A percentile compares a stretch with the other conserved stretches of the same genome.
phyloP scores from a whole-genome alignment of 2,888 invertebrate genomes.

The Amphipoea oculea region DNA sequence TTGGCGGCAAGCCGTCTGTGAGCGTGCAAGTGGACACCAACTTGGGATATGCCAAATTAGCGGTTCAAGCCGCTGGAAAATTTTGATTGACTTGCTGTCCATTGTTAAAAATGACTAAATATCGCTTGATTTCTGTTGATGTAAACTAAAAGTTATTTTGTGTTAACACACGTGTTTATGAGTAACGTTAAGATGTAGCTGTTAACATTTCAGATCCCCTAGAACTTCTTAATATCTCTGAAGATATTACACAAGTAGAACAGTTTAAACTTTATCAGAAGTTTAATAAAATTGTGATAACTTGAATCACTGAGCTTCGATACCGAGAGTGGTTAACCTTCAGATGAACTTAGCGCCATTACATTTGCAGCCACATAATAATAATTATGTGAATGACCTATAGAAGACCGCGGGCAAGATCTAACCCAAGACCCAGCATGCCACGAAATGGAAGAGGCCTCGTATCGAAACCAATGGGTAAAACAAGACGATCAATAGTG shows the following conservation, averaged over 20 bases:
- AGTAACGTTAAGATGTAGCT: neutral
- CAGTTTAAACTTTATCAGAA: neutral
- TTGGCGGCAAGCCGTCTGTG: conserved; percentile 85
- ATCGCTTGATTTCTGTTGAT: neutral
- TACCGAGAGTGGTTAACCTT: neutral
- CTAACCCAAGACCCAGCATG: neutral
- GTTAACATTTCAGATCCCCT: neutral
- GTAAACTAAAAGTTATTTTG: neutral
- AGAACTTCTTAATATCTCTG: too few relatives aligned
- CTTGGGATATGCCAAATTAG: conserved; percentile 36
- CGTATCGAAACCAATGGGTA: neutral
- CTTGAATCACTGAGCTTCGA: neutral
- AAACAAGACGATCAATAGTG: neutral
- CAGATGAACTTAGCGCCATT: neutral
- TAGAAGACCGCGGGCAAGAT: neutral
- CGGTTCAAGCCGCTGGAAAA: conserved; percentile 25
- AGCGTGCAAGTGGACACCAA: conserved; percentile 48
- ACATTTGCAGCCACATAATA: neutral
- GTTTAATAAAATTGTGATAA: neutral
- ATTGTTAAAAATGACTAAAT: neutral
- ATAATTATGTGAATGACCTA: neutral
- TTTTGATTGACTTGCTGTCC: conserved; percentile 20
- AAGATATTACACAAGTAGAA: neutral
- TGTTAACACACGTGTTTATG: neutral
- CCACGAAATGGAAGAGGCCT: neutral